Conservation (phyloP, 2,797 vertebrate genomes). For the Sandelia bainsii region DNA sequence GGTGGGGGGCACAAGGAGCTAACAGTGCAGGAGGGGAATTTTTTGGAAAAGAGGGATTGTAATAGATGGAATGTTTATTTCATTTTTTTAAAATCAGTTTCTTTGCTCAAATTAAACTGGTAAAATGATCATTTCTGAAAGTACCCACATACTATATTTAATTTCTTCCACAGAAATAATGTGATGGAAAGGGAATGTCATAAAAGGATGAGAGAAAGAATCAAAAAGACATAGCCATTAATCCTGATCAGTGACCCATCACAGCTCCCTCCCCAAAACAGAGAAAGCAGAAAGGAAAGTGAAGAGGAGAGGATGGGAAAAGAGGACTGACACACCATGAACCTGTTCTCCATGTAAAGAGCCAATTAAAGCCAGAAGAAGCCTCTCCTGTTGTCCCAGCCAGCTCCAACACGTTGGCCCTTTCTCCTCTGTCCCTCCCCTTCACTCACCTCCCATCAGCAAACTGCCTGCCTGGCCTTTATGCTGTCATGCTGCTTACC, state of each 20-base stretch:
- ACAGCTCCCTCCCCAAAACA: slow-evolving; percentile 49
- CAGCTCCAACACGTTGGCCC: slow-evolving; percentile 40
- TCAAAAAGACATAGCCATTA: slow-evolving; percentile 65
- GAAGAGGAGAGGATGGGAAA: slow-evolving; percentile 29
- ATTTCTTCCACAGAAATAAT: slow-evolving; percentile 5
- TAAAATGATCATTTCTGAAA: slow-evolving; percentile 27
- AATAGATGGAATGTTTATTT: slow-evolving; percentile 55
- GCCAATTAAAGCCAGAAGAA: slow-evolving; percentile 74
- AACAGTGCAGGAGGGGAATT: slow-evolving; percentile 11
- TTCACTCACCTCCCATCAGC: slow-evolving; percentile 50
- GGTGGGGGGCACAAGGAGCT: slow-evolving; percentile 7
- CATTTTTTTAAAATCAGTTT: slow-evolving; percentile 23
- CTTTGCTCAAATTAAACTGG: slow-evolving; percentile 27
- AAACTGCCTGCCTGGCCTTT: slow-evolving; percentile 45
- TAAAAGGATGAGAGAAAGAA: slow-evolving; percentile 34
- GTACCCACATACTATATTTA: slow-evolving; percentile 17
- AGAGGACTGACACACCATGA: slow-evolving; percentile 63
- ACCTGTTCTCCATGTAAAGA: slow-evolving; percentile 73
- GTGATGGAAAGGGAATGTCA: slow-evolving; percentile 9
- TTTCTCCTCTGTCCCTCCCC: slow-evolving; percentile 43
- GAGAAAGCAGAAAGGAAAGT: slow-evolving; percentile 22
- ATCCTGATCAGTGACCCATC: slow-evolving; percentile 77
- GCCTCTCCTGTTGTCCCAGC: slow-evolving; percentile 61
- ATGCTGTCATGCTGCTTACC: slow-evolving; percentile 44
- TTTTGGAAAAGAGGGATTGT: slow-evolving; percentile 32